phyloP scores from a whole-genome alignment of 2,888 invertebrate genomes.

The Agriopis aurantiaria region DNA sequence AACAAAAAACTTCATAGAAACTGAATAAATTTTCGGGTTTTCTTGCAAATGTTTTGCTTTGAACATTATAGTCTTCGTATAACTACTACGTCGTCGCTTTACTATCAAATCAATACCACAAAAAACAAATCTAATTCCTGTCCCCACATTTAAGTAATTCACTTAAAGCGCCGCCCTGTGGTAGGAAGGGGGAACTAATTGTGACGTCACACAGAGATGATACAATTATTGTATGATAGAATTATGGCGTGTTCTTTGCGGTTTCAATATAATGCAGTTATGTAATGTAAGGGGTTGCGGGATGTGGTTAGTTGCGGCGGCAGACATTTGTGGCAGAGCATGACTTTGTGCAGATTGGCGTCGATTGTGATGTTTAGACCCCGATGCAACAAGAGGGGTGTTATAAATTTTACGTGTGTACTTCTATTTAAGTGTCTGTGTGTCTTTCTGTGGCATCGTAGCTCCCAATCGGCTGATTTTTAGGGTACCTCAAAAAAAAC shows the following conservation, averaged over 20 bases:
- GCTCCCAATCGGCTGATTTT: too few species aligned
- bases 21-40: too few species aligned
- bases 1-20: too few species aligned
- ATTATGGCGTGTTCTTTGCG: slow-evolving; percentile 73
- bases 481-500: too few species aligned
- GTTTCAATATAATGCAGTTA: slow-evolving; percentile 46
- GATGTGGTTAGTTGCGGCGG: slow-evolving; percentile 23
- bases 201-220: slow-evolving; percentile 73
- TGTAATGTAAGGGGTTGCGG: slow-evolving; percentile 15
- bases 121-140: slow-evolving; percentile 39
- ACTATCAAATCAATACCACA: slow-evolving; percentile 39
- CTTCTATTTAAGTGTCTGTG: too few species aligned
- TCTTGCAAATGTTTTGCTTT: background rate
- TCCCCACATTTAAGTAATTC: slow-evolving; percentile 48
- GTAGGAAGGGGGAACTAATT: slow-evolving; percentile 58
- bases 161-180: slow-evolving; percentile 56
- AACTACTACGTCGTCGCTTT: background rate
- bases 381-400: too few species aligned
- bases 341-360: background rate
- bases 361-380: background rate
- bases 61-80: background rate
- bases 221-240: slow-evolving; percentile 73
- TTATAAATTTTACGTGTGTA: too few species aligned
- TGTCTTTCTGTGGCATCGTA: too few species aligned
- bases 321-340: slow-evolving; percentile 1